A percentile compares a stretch with the other conserved stretches of the same genome.
phyloP scores from a whole-genome alignment of 2,797 vertebrate species.

The Myotis planiceps region DNA sequence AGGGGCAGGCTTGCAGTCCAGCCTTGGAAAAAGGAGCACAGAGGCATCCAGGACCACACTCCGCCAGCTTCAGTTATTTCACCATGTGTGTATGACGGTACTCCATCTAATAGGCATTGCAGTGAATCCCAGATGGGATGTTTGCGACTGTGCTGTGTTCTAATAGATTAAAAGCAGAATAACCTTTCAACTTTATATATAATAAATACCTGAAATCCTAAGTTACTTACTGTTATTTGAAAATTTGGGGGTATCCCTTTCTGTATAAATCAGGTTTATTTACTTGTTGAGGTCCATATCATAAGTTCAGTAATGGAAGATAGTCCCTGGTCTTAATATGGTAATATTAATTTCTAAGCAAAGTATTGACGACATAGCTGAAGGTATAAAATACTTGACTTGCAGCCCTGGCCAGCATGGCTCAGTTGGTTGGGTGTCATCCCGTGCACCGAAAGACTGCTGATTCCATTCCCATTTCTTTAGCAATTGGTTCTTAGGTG shows the following conservation, averaged over 20 bases:
- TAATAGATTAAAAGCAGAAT: conserved; percentile 23
- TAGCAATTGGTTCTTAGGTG: neutral
- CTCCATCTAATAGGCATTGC: neutral
- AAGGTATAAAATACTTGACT: neutral
- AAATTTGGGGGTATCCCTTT: neutral
- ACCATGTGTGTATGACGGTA: neutral
- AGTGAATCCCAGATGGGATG: neutral
- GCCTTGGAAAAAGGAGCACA: neutral
- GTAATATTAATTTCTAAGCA: neutral
- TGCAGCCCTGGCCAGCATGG: neutral
- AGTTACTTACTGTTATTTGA: neutral
- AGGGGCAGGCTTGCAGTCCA: neutral
- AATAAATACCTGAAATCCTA: neutral
- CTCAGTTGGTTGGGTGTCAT: neutral
- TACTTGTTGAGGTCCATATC: neutral
- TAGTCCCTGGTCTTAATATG: neutral
- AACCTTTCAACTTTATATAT: neutral
- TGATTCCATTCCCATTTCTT: neutral
- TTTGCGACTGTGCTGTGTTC: neutral
- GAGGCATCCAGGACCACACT: neutral
- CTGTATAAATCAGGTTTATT: neutral
- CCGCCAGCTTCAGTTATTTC: neutral
- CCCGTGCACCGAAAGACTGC: neutral
- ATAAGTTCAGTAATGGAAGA: neutral
- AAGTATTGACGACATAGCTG: neutral